Percentiles rank a stretch among this genome's conserved stretches.
These are phyloP conservation scores for Brachyhypopomus occidentalis DNA, from an alignment of 2,113 vertebrate species.

Conservation along the genomic window DNA sequence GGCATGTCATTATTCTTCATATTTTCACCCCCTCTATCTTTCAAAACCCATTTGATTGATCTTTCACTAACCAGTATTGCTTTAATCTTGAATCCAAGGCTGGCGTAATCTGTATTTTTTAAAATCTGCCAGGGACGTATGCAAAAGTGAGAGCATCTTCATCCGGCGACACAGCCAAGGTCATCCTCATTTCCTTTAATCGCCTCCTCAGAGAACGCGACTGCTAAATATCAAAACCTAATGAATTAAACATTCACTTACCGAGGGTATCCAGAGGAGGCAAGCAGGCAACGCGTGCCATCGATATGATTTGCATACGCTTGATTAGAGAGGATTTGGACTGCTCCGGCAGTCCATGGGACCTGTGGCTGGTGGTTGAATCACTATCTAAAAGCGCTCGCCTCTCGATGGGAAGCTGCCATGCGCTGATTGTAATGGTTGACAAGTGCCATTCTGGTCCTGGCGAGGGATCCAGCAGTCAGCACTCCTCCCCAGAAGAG, in stretches of 20 bases:
- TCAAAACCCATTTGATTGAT: background rate
- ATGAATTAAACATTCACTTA: constrained; percentile 8
- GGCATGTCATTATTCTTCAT: background rate
- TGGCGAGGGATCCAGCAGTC: background rate
- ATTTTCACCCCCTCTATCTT: background rate
- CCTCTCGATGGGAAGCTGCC: background rate
- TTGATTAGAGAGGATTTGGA: constrained; percentile 17
- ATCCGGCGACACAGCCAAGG: background rate
- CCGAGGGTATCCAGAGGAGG: background rate
- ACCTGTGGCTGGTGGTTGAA: background rate
- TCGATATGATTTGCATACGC: background rate
- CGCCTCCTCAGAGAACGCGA: background rate
- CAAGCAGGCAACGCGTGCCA: background rate
- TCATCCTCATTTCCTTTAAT: constrained; percentile 5
- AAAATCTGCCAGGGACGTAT: background rate
- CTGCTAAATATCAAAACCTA: constrained; percentile 3
- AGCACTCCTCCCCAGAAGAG: background rate
- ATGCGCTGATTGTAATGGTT: constrained; percentile 26
- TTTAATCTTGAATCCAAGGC: background rate
- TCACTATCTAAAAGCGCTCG: background rate
- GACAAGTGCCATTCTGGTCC: background rate
- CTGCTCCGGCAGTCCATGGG: background rate
- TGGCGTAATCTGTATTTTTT: no score
- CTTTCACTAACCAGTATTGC: background rate
- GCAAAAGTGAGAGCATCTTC: background rate